Base-by-base conservation (phyloP, 2,113 vertebrate genomes). In the Tyto alba region DNA sequence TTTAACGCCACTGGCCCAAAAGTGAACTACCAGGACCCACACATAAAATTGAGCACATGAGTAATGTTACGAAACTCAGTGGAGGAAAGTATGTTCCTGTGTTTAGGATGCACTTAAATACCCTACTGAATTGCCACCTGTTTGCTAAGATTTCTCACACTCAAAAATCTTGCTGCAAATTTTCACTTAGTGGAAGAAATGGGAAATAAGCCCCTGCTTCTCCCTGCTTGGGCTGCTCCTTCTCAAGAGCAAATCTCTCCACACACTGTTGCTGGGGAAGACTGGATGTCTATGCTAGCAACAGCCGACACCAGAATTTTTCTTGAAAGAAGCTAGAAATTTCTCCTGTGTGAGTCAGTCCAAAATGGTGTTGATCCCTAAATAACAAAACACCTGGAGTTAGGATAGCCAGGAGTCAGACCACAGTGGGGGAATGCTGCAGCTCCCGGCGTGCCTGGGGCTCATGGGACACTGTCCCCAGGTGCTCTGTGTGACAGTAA, bases 381-480 rank as follows among this genome's bases (percentile, higher is more conserved):
- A 56, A 45, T 1, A 45, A 11, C 26, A 22, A 20, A 68, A 23
- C 17, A 8, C 7, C 16, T 48, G 62, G 52, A 56, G 48, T 8
- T 16, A 10, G 16, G 47, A 3, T 0, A 55, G 62, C 21, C 77
- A 29, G 55, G 59, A 63, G 29, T 0, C 15, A 19, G 72, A 8
- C 8, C 16, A 19, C 27, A 21, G 59, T 2, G 1, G 12, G 27
- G 73, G 11, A 7, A 2, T 1, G 11, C 40, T 48, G 78, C 52
- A 3, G 66, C 22, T 29, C 62, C 13, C 25, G 0, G 19, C 1
- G 25, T 12, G 59, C 16, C 40, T 22, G 47, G 36, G 38, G 15
- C 16, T 2, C 0, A 2, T 36, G 68, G 81, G 69, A 14, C 2
- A 0, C 32, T 19, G n/a, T 45, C 13, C 55, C 78, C 36, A 2